These are phyloP conservation scores for Lytechinus pictus DNA, from an alignment of 35 echinoderm and acorn worm genomes.

Conservation along the genomic window DNA sequence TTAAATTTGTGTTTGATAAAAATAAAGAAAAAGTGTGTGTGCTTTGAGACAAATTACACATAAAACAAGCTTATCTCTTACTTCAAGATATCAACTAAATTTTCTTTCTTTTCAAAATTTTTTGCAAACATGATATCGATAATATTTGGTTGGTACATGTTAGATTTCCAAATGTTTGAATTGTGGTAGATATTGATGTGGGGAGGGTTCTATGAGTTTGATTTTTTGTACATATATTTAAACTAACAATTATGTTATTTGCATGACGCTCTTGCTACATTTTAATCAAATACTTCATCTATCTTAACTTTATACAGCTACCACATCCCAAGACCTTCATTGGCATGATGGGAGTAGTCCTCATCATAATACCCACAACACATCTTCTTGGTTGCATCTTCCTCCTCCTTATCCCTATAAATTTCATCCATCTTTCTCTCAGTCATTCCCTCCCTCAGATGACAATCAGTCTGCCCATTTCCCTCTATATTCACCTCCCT, in stretches of 20 bases:
- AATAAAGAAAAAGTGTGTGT: no score
- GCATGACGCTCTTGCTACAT: background rate
- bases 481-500: background rate
- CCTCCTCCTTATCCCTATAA: background rate
- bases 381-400: background rate
- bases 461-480: background rate
- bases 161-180: no score
- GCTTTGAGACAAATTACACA: no score
- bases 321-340: background rate
- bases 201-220: background rate
- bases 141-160: no score
- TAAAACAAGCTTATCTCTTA: no score
- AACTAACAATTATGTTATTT: background rate
- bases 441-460: background rate
- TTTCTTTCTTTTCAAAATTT: no score
- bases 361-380: background rate
- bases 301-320: background rate
- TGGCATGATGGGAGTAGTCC: background rate
- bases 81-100: no score
- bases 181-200: no score
- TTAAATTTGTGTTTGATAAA: no score
- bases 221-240: background rate
- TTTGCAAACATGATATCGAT: no score
- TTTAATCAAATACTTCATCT: background rate
- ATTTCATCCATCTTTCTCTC: background rate